Evolutionary conservation across 2,888 invertebrate genomes (phyloP).

Genomic region (Prosapia bicincta): DNA sequence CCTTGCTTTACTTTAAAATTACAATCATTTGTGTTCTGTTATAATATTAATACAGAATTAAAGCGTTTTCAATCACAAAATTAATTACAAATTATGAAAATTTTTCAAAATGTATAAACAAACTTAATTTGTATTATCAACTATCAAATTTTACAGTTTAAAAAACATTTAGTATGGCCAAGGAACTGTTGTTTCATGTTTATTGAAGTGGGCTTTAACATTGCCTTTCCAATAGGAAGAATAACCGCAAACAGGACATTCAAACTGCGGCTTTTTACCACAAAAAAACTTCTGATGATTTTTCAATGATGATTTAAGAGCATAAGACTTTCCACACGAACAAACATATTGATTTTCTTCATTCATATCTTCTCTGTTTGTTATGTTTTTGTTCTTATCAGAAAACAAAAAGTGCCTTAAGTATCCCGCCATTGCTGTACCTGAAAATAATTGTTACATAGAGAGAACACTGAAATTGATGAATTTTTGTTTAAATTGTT

Average conservation of each 20-base stretch:
- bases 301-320: slow-evolving; percentile 4
- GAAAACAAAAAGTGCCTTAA: slow-evolving; percentile 2
- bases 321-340: slow-evolving; percentile 8
- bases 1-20: too few relatives aligned
- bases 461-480: background rate
- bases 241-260: slow-evolving; percentile 10
- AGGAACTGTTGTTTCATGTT: slow-evolving; percentile 5
- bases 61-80: too few relatives aligned
- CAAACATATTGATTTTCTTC: background rate
- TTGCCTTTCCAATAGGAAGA: slow-evolving; percentile 12
- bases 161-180: slow-evolving; percentile 8
- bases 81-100: too few relatives aligned
- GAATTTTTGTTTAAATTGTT: background rate
- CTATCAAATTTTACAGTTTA: too few relatives aligned
- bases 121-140: too few relatives aligned
- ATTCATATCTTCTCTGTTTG: background rate
- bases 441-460: background rate
- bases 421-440: background rate
- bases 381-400: background rate
- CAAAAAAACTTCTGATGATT: slow-evolving; percentile 16
- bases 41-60: too few relatives aligned
- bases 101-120: too few relatives aligned
- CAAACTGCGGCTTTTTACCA: slow-evolving; percentile 22
- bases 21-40: too few relatives aligned
- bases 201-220: slow-evolving; percentile 10